Conservation (phyloP, 2,888 invertebrate genomes). For the Chloroclystis v-ata region DNA sequence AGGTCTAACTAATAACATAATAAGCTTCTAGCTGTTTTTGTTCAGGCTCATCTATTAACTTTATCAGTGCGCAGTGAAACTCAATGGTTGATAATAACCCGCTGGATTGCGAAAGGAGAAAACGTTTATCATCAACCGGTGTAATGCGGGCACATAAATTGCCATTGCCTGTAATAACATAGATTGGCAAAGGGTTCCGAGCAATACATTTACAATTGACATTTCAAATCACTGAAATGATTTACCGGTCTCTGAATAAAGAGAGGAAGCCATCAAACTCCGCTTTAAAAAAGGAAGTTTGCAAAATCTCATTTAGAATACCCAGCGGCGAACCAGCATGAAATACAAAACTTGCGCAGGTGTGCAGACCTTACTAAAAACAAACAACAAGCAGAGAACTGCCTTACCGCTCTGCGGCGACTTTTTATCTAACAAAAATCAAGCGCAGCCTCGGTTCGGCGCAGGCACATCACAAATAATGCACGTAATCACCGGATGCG, state of each 20-base stretch:
- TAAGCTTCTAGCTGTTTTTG: no score
- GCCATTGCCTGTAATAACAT: slow-evolving; percentile 2
- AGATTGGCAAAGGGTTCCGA: slow-evolving; percentile 4
- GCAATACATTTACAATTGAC: slow-evolving; percentile 6
- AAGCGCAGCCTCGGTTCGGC: slow-evolving; percentile 52
- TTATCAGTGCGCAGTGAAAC: background rate
- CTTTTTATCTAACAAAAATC: slow-evolving; percentile 75
- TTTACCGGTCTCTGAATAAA: slow-evolving; percentile 36
- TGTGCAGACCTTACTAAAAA: slow-evolving; percentile 63
- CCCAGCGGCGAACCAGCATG: slow-evolving; percentile 42
- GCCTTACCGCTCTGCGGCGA: slow-evolving; percentile 43
- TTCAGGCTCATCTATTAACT: background rate
- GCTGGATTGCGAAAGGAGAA: slow-evolving; percentile 10
- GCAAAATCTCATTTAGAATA: slow-evolving; percentile 54
- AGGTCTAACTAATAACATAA: no score
- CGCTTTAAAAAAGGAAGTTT: slow-evolving; percentile 34
- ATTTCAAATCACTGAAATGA: slow-evolving; percentile 28
- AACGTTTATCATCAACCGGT: slow-evolving; percentile 12
- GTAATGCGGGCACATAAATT: slow-evolving; percentile 12
- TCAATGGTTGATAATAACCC: slow-evolving; percentile 8
- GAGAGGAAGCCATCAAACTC: slow-evolving; percentile 39
- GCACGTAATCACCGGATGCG: slow-evolving; percentile 76
- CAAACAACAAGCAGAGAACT: slow-evolving; percentile 56
- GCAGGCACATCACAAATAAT: slow-evolving; percentile 74
- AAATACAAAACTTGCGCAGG: slow-evolving; percentile 64